These are phyloP conservation scores for Xestia ashworthii DNA, from an alignment of 2,888 invertebrate species.

Conservation along the genomic window DNA sequence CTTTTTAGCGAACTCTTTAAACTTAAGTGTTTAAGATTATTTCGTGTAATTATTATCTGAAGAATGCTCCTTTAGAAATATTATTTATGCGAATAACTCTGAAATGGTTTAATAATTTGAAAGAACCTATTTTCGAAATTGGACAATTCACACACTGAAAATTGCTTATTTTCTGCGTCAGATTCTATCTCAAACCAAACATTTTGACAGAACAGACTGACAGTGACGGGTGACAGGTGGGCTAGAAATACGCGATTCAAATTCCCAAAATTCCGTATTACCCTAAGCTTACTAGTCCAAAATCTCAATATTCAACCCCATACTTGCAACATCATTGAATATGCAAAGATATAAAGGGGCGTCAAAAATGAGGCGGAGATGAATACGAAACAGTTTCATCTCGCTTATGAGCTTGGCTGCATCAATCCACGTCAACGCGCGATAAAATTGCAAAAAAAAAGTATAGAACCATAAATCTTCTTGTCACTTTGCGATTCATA, in stretches of 20 bases:
- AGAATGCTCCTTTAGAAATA: not conserved
- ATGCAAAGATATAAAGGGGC: conserved; percentile 38
- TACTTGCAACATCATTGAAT: conserved; percentile 37
- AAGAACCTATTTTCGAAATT: not conserved
- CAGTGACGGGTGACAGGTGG: not conserved
- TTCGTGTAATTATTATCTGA: conserved; percentile 6
- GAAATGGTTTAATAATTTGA: not conserved
- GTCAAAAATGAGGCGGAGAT: conserved; percentile 40
- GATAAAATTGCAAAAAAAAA: conserved; percentile 63
- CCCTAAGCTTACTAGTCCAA: not conserved
- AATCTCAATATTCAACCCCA: conserved; percentile 9
- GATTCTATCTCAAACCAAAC: not conserved
- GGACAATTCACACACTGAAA: not conserved
- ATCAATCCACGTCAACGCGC: conserved; percentile 63
- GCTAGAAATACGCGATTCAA: not conserved
- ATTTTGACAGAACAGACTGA: not conserved
- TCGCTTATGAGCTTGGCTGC: conserved; percentile 53
- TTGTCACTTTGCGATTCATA: conserved; percentile 55
- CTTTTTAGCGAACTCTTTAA: conserved; percentile 48
- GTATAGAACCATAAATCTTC: conserved; percentile 57
- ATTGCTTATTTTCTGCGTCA: not conserved
- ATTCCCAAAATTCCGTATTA: not conserved
- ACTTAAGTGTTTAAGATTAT: conserved; percentile 43
- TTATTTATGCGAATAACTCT: not conserved
- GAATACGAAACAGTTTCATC: conserved; percentile 56